phyloP scores from a whole-genome alignment of 2,113 vertebrate genomes.

The Arenaria interpres region DNA sequence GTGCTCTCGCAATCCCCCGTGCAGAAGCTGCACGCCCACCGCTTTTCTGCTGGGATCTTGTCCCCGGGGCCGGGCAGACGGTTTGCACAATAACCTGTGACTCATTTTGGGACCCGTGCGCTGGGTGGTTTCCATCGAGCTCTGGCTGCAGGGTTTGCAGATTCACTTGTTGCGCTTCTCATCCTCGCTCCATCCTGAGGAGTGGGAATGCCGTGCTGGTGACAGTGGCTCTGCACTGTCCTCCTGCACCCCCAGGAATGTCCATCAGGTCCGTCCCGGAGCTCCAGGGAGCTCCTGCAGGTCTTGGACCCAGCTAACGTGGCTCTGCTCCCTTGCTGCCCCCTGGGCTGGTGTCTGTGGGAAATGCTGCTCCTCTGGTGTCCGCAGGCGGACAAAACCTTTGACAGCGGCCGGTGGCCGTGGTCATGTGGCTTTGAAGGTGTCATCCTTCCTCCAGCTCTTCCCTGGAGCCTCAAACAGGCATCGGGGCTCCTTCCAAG shows the following conservation, averaged over 20 bases:
- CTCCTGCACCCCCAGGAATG: background rate
- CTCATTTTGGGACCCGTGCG: background rate
- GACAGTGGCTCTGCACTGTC: rapidly evolving
- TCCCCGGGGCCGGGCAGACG: background rate
- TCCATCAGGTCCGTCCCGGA: background rate
- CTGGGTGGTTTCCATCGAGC: background rate
- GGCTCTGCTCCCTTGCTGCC: background rate
- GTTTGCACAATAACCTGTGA: background rate
- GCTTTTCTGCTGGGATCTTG: background rate
- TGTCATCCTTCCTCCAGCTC: background rate
- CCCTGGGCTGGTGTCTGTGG: background rate
- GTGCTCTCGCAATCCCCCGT: background rate
- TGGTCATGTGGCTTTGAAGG: background rate
- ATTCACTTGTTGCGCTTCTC: background rate
- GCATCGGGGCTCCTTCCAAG: background rate
- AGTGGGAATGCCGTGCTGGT: rapidly evolving
- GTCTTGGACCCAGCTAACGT: background rate
- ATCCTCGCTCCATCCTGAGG: background rate
- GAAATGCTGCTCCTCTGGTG: background rate
- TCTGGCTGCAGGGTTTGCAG: background rate
- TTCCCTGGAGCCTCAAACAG: background rate
- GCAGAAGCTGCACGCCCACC: background rate
- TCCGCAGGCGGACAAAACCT: rapidly evolving
- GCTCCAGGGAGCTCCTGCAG: background rate
- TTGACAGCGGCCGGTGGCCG: background rate